Percentiles rank a stretch among this genome's conserved stretches.
Evolutionary conservation across 2,888 invertebrate species (phyloP).

Genomic region (Acanthopleura granulata): DNA sequence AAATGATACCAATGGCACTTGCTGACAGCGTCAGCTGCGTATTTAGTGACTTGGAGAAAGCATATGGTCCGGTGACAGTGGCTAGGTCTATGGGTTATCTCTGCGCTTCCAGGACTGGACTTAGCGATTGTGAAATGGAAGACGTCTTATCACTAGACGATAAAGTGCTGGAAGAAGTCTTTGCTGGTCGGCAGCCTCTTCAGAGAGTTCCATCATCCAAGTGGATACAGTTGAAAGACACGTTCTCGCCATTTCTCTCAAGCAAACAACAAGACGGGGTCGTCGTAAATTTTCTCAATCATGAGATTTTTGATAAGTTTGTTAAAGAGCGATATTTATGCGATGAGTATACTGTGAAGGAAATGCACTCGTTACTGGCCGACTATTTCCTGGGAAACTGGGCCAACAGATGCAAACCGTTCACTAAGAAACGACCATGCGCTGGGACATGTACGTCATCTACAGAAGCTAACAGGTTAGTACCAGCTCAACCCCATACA

Average conservation of each 20-base stretch:
- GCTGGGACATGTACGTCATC: background rate
- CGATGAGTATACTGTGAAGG: constrained; percentile 35
- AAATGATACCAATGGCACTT: background rate
- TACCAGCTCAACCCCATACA: constrained; percentile 58
- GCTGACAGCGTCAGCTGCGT: background rate
- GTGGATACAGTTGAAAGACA: constrained; percentile 61
- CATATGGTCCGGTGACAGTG: background rate
- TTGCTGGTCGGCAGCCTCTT: constrained; percentile 41
- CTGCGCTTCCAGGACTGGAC: constrained; percentile 61
- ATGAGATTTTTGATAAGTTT: constrained; percentile 47
- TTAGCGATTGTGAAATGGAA: constrained; percentile 68
- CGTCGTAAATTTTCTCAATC: constrained; percentile 54
- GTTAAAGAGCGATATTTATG: constrained; percentile 51
- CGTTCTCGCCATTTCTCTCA: constrained; percentile 52
- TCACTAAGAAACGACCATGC: background rate
- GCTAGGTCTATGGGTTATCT: constrained; percentile 42
- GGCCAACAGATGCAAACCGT: constrained; percentile 49
- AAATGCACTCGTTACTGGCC: constrained; percentile 61
- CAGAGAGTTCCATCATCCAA: constrained; percentile 52
- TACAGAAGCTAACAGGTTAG: constrained; percentile 30
- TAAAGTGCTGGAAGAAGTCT: constrained; percentile 54
- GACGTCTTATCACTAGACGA: constrained; percentile 68
- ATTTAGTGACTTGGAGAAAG: background rate
- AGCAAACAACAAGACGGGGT: constrained; percentile 54
- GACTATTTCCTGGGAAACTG: constrained; percentile 67